Evolutionary conservation across 2,113 vertebrate species (phyloP).

Genomic region (Malurus alboscapulatus): DNA sequence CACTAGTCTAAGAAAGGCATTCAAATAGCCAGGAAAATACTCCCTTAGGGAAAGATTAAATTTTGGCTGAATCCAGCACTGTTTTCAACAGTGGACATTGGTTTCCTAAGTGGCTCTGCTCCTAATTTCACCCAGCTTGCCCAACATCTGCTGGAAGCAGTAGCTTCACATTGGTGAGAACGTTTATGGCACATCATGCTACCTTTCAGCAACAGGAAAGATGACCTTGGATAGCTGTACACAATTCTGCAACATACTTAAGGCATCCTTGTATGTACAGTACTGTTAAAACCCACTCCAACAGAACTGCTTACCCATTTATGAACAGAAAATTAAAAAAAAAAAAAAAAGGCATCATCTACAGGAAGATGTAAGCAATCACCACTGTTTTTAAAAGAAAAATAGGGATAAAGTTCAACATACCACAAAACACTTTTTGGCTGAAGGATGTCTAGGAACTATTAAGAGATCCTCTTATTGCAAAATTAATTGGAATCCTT

Average conservation of each 20-base stretch:
- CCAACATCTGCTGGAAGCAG: conserved; percentile 37
- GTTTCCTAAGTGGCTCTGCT: conserved; percentile 41
- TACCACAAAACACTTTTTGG: conserved; percentile 21
- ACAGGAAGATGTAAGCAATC: background rate
- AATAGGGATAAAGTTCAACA: background rate
- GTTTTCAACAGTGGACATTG: conserved; percentile 23
- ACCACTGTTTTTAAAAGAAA: background rate
- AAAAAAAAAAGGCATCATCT: background rate
- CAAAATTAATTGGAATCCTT: conserved; percentile 38
- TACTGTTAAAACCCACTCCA: conserved; percentile 31
- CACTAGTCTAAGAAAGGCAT: conserved; percentile 20
- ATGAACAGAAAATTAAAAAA: background rate
- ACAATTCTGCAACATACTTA: conserved; percentile 22
- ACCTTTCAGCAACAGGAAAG: conserved; percentile 15
- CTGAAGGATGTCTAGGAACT: background rate
- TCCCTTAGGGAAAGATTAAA: conserved; percentile 16
- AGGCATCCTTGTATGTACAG: conserved; percentile 44
- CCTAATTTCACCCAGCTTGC: conserved; percentile 46
- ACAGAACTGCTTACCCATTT: conserved; percentile 19
- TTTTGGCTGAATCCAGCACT: conserved; percentile 33
- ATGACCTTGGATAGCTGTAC: conserved; percentile 2
- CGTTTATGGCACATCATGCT: conserved; percentile 47
- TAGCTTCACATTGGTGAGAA: background rate
- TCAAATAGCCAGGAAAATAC: conserved; percentile 37
- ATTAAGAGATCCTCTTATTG: conserved; percentile 43